Evolutionary conservation across 2,113 vertebrate species (phyloP).

Genomic region (Charadrius vociferus): DNA sequence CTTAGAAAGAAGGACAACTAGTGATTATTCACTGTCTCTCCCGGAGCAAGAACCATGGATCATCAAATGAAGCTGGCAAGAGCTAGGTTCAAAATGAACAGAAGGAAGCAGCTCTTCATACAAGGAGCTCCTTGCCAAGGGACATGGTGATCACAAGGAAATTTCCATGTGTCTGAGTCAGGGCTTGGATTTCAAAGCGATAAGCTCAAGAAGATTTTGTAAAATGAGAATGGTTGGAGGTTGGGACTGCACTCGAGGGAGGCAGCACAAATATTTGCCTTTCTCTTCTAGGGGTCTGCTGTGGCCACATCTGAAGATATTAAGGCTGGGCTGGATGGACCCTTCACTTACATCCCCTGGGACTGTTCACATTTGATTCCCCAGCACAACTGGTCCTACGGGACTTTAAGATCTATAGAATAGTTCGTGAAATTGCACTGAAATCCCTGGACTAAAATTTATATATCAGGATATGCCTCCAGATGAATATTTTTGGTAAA

Average conservation of each 20-base stretch:
- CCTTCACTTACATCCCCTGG: neutral
- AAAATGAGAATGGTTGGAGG: neutral
- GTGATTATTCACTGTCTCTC: rapidly evolving
- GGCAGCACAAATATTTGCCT: neutral
- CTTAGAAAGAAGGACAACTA: neutral
- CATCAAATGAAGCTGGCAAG: neutral
- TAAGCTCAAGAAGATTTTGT: neutral
- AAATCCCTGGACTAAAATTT: neutral
- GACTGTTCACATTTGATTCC: neutral
- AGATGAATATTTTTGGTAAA: neutral
- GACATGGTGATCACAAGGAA: neutral
- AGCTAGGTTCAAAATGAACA: neutral
- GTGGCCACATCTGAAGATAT: neutral
- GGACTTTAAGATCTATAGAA: neutral
- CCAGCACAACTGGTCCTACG: neutral
- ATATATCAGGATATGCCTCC: neutral
- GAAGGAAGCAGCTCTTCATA: neutral
- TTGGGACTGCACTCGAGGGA: neutral
- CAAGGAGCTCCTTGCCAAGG: neutral
- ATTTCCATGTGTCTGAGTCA: neutral
- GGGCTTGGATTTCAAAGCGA: neutral
- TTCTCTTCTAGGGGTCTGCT: neutral
- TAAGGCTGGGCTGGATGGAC: neutral
- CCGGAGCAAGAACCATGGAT: neutral
- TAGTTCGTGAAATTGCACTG: neutral